Evolutionary conservation across 2,797 vertebrate genomes (phyloP).

Genomic region (Varecia variegata): DNA sequence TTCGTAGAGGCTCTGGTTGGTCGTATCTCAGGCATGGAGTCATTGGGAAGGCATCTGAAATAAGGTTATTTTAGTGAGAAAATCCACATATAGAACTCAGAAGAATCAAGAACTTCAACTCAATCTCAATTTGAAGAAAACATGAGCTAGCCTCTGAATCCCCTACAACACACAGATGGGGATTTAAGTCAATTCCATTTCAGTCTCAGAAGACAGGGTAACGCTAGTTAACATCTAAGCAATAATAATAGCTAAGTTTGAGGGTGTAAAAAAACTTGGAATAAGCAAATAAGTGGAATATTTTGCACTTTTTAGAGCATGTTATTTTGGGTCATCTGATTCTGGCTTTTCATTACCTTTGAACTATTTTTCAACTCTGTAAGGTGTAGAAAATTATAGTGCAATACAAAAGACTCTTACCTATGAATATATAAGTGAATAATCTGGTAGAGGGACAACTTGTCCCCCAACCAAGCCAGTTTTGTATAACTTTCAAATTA

Average conservation of each 20-base stretch:
- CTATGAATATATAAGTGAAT: not conserved
- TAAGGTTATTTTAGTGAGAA: not conserved
- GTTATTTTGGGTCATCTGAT: not conserved
- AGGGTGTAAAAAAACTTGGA: not conserved
- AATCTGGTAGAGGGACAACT: not conserved
- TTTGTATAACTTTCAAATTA: not conserved
- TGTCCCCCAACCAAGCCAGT: not conserved
- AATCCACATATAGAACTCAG: not conserved
- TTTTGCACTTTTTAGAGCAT: not conserved
- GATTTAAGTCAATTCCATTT: not conserved
- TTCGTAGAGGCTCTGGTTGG: not conserved
- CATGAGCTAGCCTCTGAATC: not conserved
- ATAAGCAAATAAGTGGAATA: not conserved
- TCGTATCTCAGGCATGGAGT: not conserved
- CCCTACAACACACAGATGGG: not conserved
- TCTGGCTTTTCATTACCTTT: not conserved
- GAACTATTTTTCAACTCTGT: not conserved
- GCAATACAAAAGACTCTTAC: slow-evolving; percentile 3
- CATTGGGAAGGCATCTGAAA: not conserved
- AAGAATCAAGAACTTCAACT: not conserved
- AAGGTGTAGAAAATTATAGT: slow-evolving; percentile 23
- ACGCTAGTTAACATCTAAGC: not conserved
- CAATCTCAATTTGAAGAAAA: not conserved
- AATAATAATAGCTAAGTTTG: not conserved
- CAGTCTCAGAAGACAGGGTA: not conserved